Evolutionary conservation across 2,888 invertebrate species (phyloP), one percentile per base, ranked within the genome.

Genomic region (Ametastegia equiseti): DNA sequence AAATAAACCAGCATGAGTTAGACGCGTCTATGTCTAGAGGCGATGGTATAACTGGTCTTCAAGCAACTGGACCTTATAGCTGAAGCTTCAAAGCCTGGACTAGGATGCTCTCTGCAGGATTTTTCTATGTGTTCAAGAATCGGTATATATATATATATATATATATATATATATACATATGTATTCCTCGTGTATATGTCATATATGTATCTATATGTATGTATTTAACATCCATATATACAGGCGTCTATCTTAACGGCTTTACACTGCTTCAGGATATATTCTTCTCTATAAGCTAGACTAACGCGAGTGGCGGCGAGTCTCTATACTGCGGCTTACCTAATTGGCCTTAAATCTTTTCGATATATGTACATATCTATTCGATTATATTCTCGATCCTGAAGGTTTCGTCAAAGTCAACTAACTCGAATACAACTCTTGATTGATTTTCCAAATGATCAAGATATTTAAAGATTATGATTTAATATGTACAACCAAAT

Each of bases 31-130:
- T 54, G 54, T 54, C 54, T 54, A 54, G 54, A 54, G 54, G 54
- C 54, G 54, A 63, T 33, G 63, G 30, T 63, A 54, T 54, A 63
- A 63, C 63, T 63, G 63, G 63, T 63, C 63, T 63, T 63, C 63
- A 30, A 63, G 63, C 33, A 63, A n/a, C 63, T 63, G 63, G 63
- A 63, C 54, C 54, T 11, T 23, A 23, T 2, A 36, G 63, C 15
- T 15, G 9, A 45, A 33, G 33, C 33, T 33, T 63, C n/a, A 15
- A 45, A 54, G 54, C 19, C 23, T 54, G 23, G 23, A 54, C 54
- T 15, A 60, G 15, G 4, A 54, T 54, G n/a, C 30, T 30, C 63
- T 15, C 2, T 27, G 30, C 33, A n/a, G n/a, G n/a, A n/a, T n/a
- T n/a, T 30, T 33, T 63, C 63, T 63, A 33, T 30, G n/a, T 27